These are phyloP conservation scores for Calosoma granatense DNA, from an alignment of 1,140 invertebrate species.

Conservation along the genomic window DNA sequence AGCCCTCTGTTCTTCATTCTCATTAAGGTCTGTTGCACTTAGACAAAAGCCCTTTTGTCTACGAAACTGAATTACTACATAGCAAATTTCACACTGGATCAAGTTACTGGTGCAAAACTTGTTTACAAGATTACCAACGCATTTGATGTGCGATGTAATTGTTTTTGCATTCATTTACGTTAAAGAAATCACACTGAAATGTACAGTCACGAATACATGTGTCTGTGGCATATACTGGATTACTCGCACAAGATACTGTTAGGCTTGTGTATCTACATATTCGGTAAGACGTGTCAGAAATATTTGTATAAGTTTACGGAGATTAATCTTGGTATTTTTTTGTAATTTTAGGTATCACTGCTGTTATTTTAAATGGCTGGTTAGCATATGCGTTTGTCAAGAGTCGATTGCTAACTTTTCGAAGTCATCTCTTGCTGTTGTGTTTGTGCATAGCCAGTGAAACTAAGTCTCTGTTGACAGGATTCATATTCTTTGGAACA, in stretches of 20 bases:
- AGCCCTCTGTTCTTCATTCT: neutral
- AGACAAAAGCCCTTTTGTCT: neutral
- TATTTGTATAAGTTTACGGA: slow-evolving; percentile 1
- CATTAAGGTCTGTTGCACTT: neutral
- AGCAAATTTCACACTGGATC: too few species aligned
- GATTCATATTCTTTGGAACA: slow-evolving; percentile 38
- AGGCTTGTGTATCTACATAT: slow-evolving; percentile 38
- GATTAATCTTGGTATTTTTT: slow-evolving; percentile 10
- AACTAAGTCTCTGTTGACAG: slow-evolving; percentile 36
- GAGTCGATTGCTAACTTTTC: slow-evolving; percentile 38
- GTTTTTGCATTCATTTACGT: neutral
- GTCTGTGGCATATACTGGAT: slow-evolving; percentile 41
- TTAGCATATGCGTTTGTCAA: slow-evolving; percentile 40
- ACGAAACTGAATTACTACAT: too few species aligned
- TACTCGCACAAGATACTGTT: slow-evolving; percentile 39
- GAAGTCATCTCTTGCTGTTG: slow-evolving; percentile 38
- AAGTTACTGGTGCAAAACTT: too few species aligned
- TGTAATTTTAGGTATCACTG: slow-evolving; percentile 35
- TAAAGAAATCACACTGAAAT: slow-evolving; percentile 2
- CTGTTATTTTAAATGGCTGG: slow-evolving; percentile 41
- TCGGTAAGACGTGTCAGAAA: too few species aligned
- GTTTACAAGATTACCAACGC: neutral
- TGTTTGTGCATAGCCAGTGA: slow-evolving; percentile 39
- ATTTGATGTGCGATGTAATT: neutral
- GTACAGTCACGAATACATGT: slow-evolving; percentile 32